phyloP scores from a whole-genome alignment of 2,797 vertebrate species.

The Malacoraja senta region DNA sequence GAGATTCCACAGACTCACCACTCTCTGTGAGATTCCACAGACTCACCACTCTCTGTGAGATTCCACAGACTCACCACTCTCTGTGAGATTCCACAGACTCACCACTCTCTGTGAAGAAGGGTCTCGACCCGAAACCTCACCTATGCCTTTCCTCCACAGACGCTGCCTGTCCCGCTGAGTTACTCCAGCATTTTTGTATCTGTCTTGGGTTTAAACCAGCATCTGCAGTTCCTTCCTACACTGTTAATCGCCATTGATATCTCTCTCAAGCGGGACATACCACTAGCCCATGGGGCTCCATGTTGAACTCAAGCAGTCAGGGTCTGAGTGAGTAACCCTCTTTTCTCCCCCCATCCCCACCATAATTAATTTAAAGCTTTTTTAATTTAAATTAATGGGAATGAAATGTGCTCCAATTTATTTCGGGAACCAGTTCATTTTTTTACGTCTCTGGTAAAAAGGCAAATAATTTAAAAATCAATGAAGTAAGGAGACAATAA shows the following conservation, averaged over 20 bases:
- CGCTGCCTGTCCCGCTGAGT: too few species aligned
- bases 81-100: too few species aligned
- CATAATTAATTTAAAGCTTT: neutral
- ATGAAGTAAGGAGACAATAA: conserved; percentile 25
- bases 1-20: too few species aligned
- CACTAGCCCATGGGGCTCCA: neutral
- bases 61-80: too few species aligned
- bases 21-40: too few species aligned
- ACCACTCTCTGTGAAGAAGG: too few species aligned
- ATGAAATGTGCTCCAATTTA: neutral
- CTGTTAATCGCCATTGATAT: neutral
- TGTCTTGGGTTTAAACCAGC: too few species aligned
- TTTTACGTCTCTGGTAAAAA: neutral
- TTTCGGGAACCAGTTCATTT: neutral
- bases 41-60: too few species aligned
- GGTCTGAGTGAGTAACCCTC: neutral
- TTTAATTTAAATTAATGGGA: conserved; percentile 21
- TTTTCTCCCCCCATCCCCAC: neutral
- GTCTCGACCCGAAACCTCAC: too few species aligned
- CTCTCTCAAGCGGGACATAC: neutral
- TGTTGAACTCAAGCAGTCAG: neutral
- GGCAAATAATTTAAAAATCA: neutral
- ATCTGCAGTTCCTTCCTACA: too few species aligned
- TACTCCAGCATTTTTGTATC: too few species aligned
- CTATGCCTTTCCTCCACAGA: too few species aligned